Percentiles rank a stretch among this genome's conserved stretches.
phyloP scores from a whole-genome alignment of 1,140 invertebrate genomes.

The Oryctes rhinoceros region DNA sequence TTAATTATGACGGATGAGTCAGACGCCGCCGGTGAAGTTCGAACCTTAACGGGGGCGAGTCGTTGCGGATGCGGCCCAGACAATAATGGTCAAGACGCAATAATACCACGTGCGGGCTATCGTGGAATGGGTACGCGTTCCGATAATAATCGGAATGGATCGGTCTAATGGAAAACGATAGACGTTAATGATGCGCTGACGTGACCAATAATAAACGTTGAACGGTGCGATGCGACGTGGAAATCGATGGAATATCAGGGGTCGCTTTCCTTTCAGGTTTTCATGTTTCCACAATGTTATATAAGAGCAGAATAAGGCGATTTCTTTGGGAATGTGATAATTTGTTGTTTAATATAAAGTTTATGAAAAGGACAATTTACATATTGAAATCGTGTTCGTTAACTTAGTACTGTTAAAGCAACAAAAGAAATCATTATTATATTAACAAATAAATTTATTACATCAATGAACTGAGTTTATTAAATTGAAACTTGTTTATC shows the following conservation, averaged over 20 bases:
- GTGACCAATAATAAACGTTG: background rate
- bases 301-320: background rate
- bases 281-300: too few relatives aligned
- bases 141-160: background rate
- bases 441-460: too few relatives aligned
- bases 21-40: background rate
- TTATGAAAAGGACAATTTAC: too few relatives aligned
- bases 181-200: slow-evolving; percentile 2
- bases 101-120: background rate
- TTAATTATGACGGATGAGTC: slow-evolving; percentile 27
- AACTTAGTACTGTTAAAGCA: too few relatives aligned
- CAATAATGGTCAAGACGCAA: slow-evolving; percentile 1
- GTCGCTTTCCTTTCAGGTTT: too few relatives aligned
- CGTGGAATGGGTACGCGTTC: background rate
- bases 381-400: too few relatives aligned
- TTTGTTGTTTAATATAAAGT: too few relatives aligned
- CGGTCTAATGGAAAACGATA: slow-evolving; percentile 3
- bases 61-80: background rate
- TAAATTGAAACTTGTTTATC: too few relatives aligned
- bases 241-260: too few relatives aligned
- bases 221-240: background rate
- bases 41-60: background rate
- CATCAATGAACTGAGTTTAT: too few relatives aligned
- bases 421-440: too few relatives aligned
- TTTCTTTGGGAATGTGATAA: background rate